A percentile compares a stretch with the other conserved stretches of the same genome.
phyloP scores from a whole-genome alignment of 2,113 vertebrate genomes.

The Campylomormyrus tamandua region DNA sequence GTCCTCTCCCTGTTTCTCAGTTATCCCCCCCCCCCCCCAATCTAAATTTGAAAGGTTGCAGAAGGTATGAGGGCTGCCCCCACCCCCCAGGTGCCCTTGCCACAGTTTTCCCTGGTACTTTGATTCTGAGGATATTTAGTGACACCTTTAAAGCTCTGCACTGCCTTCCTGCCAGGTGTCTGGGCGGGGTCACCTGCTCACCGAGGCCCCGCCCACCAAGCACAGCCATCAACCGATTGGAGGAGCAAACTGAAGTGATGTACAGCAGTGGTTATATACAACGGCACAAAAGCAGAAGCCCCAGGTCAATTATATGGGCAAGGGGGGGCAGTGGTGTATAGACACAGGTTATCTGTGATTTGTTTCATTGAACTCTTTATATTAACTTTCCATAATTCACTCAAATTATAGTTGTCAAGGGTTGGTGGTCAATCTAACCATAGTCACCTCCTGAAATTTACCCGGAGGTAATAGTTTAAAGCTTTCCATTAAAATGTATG shows the following conservation, averaged over 20 bases:
- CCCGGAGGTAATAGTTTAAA: neutral
- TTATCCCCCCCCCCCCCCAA: too few relatives aligned
- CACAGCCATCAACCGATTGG: neutral
- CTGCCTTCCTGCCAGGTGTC: neutral
- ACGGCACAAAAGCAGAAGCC: neutral
- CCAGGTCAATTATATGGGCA: neutral
- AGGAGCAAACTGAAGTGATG: neutral
- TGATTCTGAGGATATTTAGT: neutral
- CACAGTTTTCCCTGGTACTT: neutral
- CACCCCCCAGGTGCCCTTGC: neutral
- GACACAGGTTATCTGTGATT: neutral
- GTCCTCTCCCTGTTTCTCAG: neutral
- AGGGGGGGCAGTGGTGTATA: neutral
- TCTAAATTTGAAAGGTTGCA: slow-evolving; percentile 6
- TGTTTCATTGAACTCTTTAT: neutral
- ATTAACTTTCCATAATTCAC: neutral
- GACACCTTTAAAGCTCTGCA: slow-evolving; percentile 2
- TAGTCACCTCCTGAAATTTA: neutral
- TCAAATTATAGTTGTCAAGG: neutral
- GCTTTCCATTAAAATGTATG: neutral
- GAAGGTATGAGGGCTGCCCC: neutral
- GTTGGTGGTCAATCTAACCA: neutral
- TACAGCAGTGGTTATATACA: neutral
- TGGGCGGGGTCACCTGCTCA: neutral
- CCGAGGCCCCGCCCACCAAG: neutral